Conservation (phyloP, 2,888 invertebrate species). For the Dastarcus helophoroides region DNA sequence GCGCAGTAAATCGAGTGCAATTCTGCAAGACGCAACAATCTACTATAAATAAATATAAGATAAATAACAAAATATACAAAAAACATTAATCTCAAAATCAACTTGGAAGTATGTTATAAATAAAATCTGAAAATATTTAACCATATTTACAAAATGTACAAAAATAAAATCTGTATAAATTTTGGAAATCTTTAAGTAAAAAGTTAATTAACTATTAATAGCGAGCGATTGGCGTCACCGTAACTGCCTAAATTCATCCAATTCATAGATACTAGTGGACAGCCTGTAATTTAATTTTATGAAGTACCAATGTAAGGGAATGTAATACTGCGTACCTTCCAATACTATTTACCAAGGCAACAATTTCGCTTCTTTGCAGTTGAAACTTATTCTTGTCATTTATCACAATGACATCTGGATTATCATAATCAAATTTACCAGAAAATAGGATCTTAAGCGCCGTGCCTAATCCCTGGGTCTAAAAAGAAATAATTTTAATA, state of each 20-base stretch:
- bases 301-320: background rate
- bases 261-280: slow-evolving; percentile 9
- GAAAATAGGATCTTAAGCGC: slow-evolving; percentile 96
- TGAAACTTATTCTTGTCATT: slow-evolving; percentile 43
- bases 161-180: no score
- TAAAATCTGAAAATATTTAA: no score
- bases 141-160: no score
- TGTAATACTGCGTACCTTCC: slow-evolving; percentile 42
- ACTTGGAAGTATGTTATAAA: no score
- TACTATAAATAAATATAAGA: no score
- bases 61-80: no score
- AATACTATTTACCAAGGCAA: slow-evolving; percentile 87
- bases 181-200: no score
- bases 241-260: slow-evolving; percentile 11
- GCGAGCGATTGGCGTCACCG: no score
- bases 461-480: slow-evolving; percentile 88
- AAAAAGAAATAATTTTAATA: slow-evolving; percentile 3
- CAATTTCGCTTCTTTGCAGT: slow-evolving; percentile 84
- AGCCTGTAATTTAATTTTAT: slow-evolving; percentile 6
- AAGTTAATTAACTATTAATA: no score
- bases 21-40: no score
- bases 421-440: slow-evolving; percentile 56
- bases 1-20: no score
- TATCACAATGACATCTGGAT: background rate
- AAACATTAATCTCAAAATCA: no score